Evolutionary conservation across 1,140 invertebrate species (phyloP), one percentile per base, ranked within the genome.

Genomic region (Antheraea pernyi): DNA sequence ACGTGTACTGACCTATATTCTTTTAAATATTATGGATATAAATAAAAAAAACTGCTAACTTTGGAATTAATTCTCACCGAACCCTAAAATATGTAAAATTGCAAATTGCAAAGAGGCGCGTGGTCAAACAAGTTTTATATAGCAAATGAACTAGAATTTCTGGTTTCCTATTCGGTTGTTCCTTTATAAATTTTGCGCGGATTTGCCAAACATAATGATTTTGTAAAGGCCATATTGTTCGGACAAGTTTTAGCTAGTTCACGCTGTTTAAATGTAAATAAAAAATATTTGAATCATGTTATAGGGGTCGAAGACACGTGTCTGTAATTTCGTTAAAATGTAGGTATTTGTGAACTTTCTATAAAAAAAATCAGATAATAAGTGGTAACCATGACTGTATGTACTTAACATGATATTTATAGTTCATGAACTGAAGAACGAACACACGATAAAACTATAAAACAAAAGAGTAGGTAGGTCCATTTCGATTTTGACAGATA

Each of bases 161-260:
- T 79, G 80, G 88, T 91, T 88, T 78, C 75, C 59, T 71, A 65
- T 42, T 67, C 62, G 70, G 77, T 85, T 80, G 69, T 68, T 30
- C 37, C 69, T 70, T 71, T 85, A 83, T 16, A 53, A 53, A 16
- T 53, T 53, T 16, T 78, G 80, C 84, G 77, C 65, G 76, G 76
- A 85, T 86, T 86, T 81, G 82, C 75, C 70, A 82, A 82, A 84
- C 77, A 85, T 78, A 80, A 82, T 79, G 82, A 84, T 82, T 85
- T 83, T 86, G 70, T 78, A 82, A 81, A 68, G 67, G 70, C 19
- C 30, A 48, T 58, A 80, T 83, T 81, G 79, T 83, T 73, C 64
- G 74, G 66, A 75, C 76, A 72, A 81, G 81, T 84, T 79, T 80
- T 75, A 66, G 74, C 77, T 77, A 79, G 77, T 85, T 81, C 82